Base-by-base conservation (phyloP, 2,113 vertebrate genomes). In the Hypomesus transpacificus region DNA sequence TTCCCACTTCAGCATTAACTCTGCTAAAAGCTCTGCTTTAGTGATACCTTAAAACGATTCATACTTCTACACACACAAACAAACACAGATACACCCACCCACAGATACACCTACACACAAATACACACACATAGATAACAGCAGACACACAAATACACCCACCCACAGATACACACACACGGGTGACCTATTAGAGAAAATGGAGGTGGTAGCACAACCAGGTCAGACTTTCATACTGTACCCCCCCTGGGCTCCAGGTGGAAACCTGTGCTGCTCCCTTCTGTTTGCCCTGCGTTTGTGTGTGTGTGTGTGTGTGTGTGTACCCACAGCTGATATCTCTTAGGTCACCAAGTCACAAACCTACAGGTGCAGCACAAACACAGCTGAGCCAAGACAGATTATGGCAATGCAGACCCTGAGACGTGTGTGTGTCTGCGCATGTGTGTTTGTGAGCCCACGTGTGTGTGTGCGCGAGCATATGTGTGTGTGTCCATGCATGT, bases 81-180 rank as follows among this genome's bases (percentile, higher is more conserved):
- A 66, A 9, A 21, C 39, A 66, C 64, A 21, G n/a, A 66, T 11
- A 17, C 62, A 61, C n/a, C n/a, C 11, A 70, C 20, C 31, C 68
- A 60, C 5, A 60, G 20, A 24, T 39, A 28, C 28, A 21, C 28
- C 24, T 26, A 69, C 53, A 69, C 68, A 54, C 3, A 26, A 26
- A 26, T 26, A 3, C 63, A 39, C 63, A n/a, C 63, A 52, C 46
- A 54, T 6, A n/a, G 14, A 26, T 16, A 28, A 20, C 4, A 21
- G 31, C 69, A 69, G 14, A 71, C 60, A 52, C 22, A 31, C 59
- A 53, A 11, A n/a, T 11, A 64, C 20, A 66, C 63, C 7, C 11
- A 70, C 20, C 31, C 68, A 60, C 5, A 60, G 20, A 24, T 39
- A 52, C 28, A 21, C 28, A 69, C 26, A 69, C 68, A 54, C 3